phyloP scores from a whole-genome alignment of 2,113 vertebrate genomes.

The Telmatochromis bifrenatus region DNA sequence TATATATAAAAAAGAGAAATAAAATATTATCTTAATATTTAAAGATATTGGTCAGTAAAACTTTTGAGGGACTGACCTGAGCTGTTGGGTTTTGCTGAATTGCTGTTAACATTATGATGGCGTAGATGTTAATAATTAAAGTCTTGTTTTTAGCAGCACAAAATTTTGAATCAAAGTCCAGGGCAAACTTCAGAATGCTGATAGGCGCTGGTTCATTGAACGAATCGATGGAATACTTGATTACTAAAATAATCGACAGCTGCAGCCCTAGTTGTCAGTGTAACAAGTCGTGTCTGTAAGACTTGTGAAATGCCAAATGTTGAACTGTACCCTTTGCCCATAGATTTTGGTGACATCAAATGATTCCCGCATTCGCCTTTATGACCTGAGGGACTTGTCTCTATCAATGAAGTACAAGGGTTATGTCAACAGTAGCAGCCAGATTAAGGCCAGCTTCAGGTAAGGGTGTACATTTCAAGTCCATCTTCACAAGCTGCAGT shows the following conservation, averaged over 20 bases:
- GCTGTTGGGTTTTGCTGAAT: not conserved
- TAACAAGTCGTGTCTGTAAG: not conserved
- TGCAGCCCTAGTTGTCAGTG: not conserved
- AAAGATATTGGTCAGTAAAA: not conserved
- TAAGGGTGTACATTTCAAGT: slow-evolving; percentile 48
- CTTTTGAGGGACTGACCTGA: not conserved
- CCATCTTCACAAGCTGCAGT: not conserved
- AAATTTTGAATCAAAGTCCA: not conserved
- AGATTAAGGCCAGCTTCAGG: slow-evolving; percentile 99
- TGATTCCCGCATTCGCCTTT: slow-evolving; percentile 93
- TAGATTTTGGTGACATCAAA: slow-evolving; percentile 98
- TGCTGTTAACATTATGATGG: not conserved
- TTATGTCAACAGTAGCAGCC: slow-evolving; percentile 97
- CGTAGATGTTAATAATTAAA: not conserved
- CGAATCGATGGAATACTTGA: not conserved
- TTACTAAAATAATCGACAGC: not conserved
- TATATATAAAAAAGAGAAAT: not conserved
- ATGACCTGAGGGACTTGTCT: slow-evolving; percentile 94
- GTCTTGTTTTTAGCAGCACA: not conserved
- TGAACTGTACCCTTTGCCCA: not conserved
- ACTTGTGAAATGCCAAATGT: not conserved
- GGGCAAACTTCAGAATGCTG: not conserved
- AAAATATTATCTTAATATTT: not conserved
- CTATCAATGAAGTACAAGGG: slow-evolving; percentile 99
- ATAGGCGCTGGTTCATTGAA: not conserved